Percentiles rank a stretch among this genome's conserved stretches.
Conservation (phyloP, 2,888 invertebrate species). For the Plagodis dolabraria region DNA sequence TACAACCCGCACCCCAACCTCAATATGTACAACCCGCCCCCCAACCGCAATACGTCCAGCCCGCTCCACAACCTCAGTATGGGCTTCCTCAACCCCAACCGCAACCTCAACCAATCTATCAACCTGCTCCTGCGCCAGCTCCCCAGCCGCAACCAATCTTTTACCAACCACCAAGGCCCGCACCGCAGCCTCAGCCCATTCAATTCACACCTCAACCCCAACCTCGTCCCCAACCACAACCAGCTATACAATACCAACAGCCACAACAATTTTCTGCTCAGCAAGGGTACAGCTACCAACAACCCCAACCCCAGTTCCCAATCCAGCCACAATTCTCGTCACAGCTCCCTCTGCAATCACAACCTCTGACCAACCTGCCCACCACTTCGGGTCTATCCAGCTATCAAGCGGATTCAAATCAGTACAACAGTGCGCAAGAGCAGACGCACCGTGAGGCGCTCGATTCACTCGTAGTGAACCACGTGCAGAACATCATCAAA, state of each 20-base stretch:
- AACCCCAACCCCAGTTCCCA: constrained; percentile 39
- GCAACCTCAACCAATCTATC: constrained; percentile 27
- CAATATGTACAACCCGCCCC: constrained; percentile 30
- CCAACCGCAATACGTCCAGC: constrained; percentile 27
- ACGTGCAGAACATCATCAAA: constrained; percentile 70
- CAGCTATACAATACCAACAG: constrained; percentile 34
- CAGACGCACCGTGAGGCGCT: constrained; percentile 61
- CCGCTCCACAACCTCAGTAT: constrained; percentile 26
- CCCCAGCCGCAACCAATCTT: constrained; percentile 33
- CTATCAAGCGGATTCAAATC: constrained; percentile 71
- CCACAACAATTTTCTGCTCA: constrained; percentile 44
- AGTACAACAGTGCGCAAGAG: constrained; percentile 56
- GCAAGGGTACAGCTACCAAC: constrained; percentile 37
- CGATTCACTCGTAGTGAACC: constrained; percentile 66
- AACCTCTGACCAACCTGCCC: constrained; percentile 40
- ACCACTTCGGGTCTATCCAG: constrained; percentile 56
- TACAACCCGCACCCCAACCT: constrained; percentile 16
- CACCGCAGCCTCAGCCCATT: constrained; percentile 32
- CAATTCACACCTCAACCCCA: constrained; percentile 41
- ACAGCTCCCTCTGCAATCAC: constrained; percentile 49
- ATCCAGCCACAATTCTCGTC: constrained; percentile 37
- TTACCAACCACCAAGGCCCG: constrained; percentile 32
- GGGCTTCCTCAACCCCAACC: constrained; percentile 23
- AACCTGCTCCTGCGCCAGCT: constrained; percentile 19
- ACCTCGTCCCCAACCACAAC: constrained; percentile 38